Conservation (phyloP, 2,113 vertebrate species). For the Daphoenositta chrysoptera region DNA sequence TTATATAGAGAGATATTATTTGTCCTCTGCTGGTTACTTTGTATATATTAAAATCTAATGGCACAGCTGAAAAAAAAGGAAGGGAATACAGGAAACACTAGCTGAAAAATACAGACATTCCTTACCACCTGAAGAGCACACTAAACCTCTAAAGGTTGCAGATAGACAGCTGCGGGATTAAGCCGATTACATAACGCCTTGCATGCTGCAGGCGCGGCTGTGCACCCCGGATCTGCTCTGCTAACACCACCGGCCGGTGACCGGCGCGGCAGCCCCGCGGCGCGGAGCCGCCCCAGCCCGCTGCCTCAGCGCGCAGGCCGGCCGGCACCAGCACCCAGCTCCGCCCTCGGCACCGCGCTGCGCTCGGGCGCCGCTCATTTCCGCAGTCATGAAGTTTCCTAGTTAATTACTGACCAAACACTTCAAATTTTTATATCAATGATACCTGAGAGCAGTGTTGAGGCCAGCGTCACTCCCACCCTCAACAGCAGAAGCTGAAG, state of each 20-base stretch:
- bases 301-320: neutral
- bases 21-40: neutral
- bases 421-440: neutral
- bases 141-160: neutral
- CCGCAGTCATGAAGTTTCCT: neutral
- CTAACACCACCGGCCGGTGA: neutral
- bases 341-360: accelerated
- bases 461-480: neutral
- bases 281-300: accelerated
- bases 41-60: neutral
- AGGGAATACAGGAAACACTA: neutral
- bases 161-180: neutral
- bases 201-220: neutral
- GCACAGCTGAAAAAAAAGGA: neutral
- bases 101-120: neutral
- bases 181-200: neutral
- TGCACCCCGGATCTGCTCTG: neutral
- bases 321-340: accelerated
- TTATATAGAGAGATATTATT: accelerated
- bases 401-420: neutral
- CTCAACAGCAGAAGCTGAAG: neutral
- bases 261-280: neutral
- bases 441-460: neutral
- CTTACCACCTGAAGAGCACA: neutral
- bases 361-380: accelerated